A percentile compares a stretch with the other conserved stretches of the same genome.
phyloP scores from a whole-genome alignment of 2,888 invertebrate species.

The Yponomeuta evonymella region DNA sequence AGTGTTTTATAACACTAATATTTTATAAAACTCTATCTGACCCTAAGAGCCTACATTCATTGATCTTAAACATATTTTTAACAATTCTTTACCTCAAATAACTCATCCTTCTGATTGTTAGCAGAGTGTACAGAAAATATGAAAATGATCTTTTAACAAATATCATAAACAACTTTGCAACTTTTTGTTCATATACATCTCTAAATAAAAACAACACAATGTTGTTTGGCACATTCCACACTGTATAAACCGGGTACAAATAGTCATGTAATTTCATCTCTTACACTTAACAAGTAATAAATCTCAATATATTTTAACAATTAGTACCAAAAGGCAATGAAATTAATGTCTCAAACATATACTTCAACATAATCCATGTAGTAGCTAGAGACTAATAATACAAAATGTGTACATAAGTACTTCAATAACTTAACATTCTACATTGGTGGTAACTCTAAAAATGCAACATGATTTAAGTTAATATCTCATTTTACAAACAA shows the following conservation, averaged over 20 bases:
- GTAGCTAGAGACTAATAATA: slow-evolving; percentile 3
- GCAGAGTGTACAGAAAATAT: not conserved
- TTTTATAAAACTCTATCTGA: too few species aligned
- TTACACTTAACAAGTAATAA: slow-evolving; percentile 11
- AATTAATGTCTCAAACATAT: not conserved
- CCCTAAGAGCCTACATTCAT: too few species aligned
- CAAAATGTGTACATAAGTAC: slow-evolving; percentile 2
- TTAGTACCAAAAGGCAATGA: slow-evolving; percentile 1
- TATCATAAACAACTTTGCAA: not conserved
- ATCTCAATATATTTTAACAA: slow-evolving; percentile 6
- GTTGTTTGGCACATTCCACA: slow-evolving; percentile 8
- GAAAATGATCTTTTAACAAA: not conserved
- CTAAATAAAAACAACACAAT: not conserved
- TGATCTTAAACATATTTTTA: too few species aligned
- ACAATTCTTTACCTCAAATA: too few species aligned
- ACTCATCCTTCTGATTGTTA: too few species aligned
- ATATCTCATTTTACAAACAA: not conserved
- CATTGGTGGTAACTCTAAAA: slow-evolving; percentile 11
- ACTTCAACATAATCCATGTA: not conserved
- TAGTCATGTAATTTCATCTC: slow-evolving; percentile 5
- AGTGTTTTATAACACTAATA: too few species aligned
- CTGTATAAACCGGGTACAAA: not conserved
- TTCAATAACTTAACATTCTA: slow-evolving; percentile 1
- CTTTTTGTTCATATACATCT: not conserved
- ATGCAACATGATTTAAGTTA: not conserved